Percentiles rank a stretch among this genome's conserved stretches.
These are phyloP conservation scores for Malachius bipustulatus DNA, from an alignment of 2,888 invertebrate species.

Conservation along the genomic window DNA sequence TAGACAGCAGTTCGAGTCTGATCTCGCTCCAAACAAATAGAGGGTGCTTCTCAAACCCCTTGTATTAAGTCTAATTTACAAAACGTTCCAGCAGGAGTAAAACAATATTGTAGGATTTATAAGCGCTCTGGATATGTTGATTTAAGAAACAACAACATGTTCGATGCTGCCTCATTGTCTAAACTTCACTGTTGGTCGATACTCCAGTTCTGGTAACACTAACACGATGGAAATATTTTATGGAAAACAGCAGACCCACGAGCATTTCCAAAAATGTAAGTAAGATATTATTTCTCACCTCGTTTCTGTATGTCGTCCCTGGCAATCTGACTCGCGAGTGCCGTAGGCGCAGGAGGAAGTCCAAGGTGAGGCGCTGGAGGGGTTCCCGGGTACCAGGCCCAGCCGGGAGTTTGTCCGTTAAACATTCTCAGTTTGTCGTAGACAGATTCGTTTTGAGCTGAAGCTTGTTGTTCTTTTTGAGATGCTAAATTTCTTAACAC, in stretches of 20 bases:
- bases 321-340: constrained; percentile 44
- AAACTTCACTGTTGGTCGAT: too few species aligned
- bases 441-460: constrained; percentile 74
- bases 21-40: too few species aligned
- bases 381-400: constrained; percentile 79
- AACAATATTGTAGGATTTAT: too few species aligned
- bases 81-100: too few species aligned
- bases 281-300: constrained; percentile 55
- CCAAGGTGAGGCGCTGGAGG: constrained; percentile 58
- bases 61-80: too few species aligned
- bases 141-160: too few species aligned
- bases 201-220: not conserved
- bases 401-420: constrained; percentile 80
- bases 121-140: too few species aligned
- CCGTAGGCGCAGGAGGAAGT: constrained; percentile 40
- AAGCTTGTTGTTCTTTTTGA: constrained; percentile 87
- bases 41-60: too few species aligned
- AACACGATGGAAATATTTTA: too few species aligned
- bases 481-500: constrained; percentile 92
- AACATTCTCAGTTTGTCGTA: constrained; percentile 93
- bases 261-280: not conserved
- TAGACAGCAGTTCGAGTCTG: too few species aligned
- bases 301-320: constrained; percentile 64
- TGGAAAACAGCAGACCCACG: too few species aligned
- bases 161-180: too few species aligned